Conservation (phyloP, 1,140 invertebrate genomes). For the Aphaenogaster floridana region DNA sequence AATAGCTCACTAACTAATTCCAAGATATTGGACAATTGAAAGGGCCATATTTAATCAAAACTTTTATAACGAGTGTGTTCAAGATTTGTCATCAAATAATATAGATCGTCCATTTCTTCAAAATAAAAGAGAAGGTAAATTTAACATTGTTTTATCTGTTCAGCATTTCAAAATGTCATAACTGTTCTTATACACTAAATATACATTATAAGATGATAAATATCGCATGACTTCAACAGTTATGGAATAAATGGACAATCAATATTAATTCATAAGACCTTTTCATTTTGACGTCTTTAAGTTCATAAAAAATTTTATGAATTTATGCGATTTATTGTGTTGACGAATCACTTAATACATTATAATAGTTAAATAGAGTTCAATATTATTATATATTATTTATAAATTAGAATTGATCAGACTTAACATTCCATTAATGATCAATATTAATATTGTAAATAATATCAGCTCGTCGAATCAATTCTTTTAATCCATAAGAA, state of each 20-base stretch:
- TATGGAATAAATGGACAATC: too few relatives aligned
- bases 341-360: background rate
- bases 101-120: background rate
- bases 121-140: background rate
- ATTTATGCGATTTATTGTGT: background rate
- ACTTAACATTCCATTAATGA: background rate
- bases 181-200: too few relatives aligned
- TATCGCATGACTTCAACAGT: too few relatives aligned
- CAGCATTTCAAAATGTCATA: background rate
- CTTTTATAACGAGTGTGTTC: background rate
- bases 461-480: background rate
- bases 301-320: background rate
- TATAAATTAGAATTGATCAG: background rate
- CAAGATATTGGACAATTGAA: background rate
- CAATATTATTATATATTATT: background rate
- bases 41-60: background rate
- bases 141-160: background rate
- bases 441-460: background rate
- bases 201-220: too few relatives aligned
- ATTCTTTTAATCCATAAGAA: slow-evolving; percentile 9
- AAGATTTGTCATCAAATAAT: background rate
- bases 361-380: background rate
- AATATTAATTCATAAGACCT: background rate
- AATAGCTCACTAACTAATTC: background rate
- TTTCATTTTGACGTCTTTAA: background rate